Percentiles rank a stretch among this genome's conserved stretches.
These are phyloP conservation scores for Daboia siamensis DNA, from an alignment of 2,113 vertebrate species.

Conservation along the genomic window DNA sequence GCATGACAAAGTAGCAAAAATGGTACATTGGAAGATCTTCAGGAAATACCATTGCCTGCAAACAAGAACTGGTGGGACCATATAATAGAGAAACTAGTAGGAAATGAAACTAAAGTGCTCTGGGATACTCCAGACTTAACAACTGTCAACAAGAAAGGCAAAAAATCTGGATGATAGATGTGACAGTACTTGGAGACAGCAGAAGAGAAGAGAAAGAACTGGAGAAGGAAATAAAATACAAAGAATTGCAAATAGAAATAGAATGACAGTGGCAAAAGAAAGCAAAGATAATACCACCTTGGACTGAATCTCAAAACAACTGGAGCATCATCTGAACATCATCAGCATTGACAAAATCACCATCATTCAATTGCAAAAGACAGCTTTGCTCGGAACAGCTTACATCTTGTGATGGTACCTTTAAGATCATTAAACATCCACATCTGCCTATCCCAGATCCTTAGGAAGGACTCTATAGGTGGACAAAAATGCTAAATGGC, in stretches of 20 bases:
- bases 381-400: not conserved
- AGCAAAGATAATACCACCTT: not conserved
- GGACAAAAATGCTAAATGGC: too few species aligned
- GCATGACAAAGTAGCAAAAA: not conserved
- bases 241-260: not conserved
- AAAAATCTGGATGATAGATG: not conserved
- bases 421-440: not conserved
- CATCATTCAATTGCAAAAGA: not conserved
- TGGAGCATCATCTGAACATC: not conserved
- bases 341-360: not conserved
- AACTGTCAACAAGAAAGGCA: not conserved
- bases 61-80: not conserved
- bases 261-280: not conserved
- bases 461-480: not conserved
- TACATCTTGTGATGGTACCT: not conserved
- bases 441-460: not conserved
- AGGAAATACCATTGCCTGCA: not conserved
- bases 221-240: not conserved
- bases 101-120: not conserved
- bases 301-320: not conserved
- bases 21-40: not conserved
- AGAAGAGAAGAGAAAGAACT: not conserved
- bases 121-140: not conserved
- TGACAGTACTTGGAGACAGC: not conserved
- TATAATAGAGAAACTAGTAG: not conserved